Evolutionary conservation across 2,888 invertebrate genomes (phyloP), one percentile per base, ranked within the genome.

Genomic region (Panzeria rudis): DNA sequence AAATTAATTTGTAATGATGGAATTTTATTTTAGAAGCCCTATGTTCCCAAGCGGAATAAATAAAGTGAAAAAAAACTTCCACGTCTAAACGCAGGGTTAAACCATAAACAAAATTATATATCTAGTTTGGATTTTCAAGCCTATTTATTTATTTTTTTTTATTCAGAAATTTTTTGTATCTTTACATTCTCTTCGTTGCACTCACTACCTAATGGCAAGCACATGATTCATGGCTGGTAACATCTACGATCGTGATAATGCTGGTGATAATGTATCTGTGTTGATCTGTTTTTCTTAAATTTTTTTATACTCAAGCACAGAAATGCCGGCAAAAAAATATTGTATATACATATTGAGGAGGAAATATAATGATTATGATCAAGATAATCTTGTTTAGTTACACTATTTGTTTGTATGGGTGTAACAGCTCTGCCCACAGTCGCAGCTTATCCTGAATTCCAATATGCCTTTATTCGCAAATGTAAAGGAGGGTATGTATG

Each of bases 251-350:
- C 77, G 61, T 59, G 80, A 80, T 84, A 84, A 84, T 80, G 52
- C 80, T 84, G 52, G 80, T 77, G 84, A 84, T 84, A 84, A 84
- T 84, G 77, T 69, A 52, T 73, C 81, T 84, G 72, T 81, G 84
- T 73, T 72, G 72, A 77, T 73, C 84, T 68, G 62, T 41, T 54
- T 77, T 32, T 44, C 25, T 47, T 56, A 32, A 6, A 41, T 69
- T 56, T 52, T 75, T 61, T 44, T 61, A 52, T 52, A 44, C 54
- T 73, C 47, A 25, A 59, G 35, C 68, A 50, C 38, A 69, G 50
- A 61, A 56, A 68, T 17, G 8, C 25, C 15, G 59, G 13, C 47
- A 61, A 52, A 78, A 44, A 23, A 61, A 3, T 25, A 54, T 38
- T 50, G 38, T 69, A 7, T 52, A n/a, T 3, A n/a, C 3, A 15